phyloP scores from a whole-genome alignment of 1,140 invertebrate species.

The Campoletis sonorensis region DNA sequence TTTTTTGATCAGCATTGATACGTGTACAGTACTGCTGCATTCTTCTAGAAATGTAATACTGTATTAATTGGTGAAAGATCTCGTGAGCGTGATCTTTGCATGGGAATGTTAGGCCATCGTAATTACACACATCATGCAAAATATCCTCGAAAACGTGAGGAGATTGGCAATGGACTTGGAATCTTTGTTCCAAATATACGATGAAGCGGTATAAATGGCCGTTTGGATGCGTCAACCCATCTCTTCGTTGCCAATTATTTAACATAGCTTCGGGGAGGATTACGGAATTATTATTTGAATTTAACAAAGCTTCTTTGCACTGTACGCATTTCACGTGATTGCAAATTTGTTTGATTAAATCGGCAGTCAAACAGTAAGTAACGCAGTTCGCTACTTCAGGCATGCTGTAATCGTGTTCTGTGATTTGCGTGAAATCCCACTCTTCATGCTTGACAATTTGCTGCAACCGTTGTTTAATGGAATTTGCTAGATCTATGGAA shows the following conservation, averaged over 20 bases:
- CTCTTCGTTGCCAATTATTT: slow-evolving; percentile 19
- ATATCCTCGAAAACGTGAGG: slow-evolving; percentile 7
- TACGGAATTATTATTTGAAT: neutral
- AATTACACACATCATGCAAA: slow-evolving; percentile 6
- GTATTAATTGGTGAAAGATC: slow-evolving; percentile 9
- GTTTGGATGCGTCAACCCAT: slow-evolving; percentile 24
- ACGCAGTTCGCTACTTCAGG: slow-evolving; percentile 24
- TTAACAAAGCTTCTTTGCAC: slow-evolving; percentile 36
- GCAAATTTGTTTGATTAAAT: slow-evolving; percentile 18
- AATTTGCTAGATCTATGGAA: slow-evolving; percentile 25
- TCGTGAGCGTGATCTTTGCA: slow-evolving; percentile 32
- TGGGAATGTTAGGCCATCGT: slow-evolving; percentile 16
- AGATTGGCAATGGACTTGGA: slow-evolving; percentile 23
- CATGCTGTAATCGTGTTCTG: slow-evolving; percentile 40
- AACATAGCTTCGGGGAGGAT: slow-evolving; percentile 28
- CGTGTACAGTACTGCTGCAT: slow-evolving; percentile 35
- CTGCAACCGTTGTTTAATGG: slow-evolving; percentile 5
- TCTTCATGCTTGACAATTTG: slow-evolving; percentile 31
- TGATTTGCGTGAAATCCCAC: slow-evolving; percentile 22
- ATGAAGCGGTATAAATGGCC: slow-evolving; percentile 24
- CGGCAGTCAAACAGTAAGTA: slow-evolving; percentile 36
- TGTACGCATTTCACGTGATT: slow-evolving; percentile 5
- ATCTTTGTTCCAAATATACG: slow-evolving; percentile 18
- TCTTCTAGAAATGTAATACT: neutral
- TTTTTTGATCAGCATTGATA: slow-evolving; percentile 27